phyloP scores from a whole-genome alignment of 2,797 vertebrate genomes.

The Typhlichthys subterraneus region DNA sequence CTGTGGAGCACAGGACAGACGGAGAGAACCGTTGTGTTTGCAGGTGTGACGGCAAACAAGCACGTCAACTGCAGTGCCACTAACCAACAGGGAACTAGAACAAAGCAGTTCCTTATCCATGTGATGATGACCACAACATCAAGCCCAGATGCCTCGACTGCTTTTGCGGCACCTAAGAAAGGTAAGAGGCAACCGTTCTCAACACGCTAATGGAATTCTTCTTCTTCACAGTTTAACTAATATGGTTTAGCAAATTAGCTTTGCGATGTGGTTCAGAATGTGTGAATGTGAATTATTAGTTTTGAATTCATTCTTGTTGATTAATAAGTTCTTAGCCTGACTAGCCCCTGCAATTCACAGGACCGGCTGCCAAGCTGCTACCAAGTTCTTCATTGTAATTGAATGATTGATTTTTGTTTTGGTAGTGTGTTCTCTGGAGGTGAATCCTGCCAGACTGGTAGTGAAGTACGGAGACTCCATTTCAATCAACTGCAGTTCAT shows the following conservation, averaged over 20 bases:
- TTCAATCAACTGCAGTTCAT: constrained; percentile 47
- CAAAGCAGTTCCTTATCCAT: constrained; percentile 4
- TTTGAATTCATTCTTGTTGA: background rate
- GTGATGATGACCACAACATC: background rate
- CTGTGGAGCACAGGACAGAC: constrained; percentile 22
- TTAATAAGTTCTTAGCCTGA: background rate
- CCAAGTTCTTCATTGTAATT: background rate
- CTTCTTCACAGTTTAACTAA: background rate
- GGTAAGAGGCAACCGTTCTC: constrained; percentile 14
- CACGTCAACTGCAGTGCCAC: constrained; percentile 34
- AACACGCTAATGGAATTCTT: background rate
- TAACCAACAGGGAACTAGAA: constrained; percentile 17
- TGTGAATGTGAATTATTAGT: background rate
- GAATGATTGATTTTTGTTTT: constrained; percentile 4
- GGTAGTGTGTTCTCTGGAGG: constrained; percentile 20
- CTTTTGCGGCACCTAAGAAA: background rate
- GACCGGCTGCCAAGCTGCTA: too few species aligned
- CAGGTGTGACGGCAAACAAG: background rate
- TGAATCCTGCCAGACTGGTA: constrained; percentile 46
- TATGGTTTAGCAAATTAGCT: background rate
- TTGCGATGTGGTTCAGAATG: too few species aligned
- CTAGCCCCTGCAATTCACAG: background rate
- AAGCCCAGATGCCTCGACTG: background rate
- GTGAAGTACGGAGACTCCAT: constrained; percentile 51
- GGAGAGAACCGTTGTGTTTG: rapidly evolving